Percentiles rank a stretch among this genome's conserved stretches.
Evolutionary conservation across 1,140 invertebrate species (phyloP).

Genomic region (Daktulosphaira vitifoliae): DNA sequence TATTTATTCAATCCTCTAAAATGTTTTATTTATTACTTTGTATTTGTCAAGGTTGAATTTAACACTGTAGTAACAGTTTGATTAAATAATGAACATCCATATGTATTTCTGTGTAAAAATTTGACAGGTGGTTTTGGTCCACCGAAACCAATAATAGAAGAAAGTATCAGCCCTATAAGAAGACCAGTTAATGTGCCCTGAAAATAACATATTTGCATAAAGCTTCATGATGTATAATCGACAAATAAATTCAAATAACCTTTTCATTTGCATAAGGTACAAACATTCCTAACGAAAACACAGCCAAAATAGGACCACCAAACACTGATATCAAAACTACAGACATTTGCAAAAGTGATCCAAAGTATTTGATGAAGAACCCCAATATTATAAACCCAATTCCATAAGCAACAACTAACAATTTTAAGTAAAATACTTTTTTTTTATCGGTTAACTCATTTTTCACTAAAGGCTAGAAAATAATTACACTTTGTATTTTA

Average conservation of each 20-base stretch:
- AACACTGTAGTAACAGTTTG: neutral
- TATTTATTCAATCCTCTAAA: neutral
- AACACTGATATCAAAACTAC: constrained; percentile 71
- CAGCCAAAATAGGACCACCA: constrained; percentile 67
- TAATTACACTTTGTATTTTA: no score
- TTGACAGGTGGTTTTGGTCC: constrained; percentile 55
- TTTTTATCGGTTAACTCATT: neutral
- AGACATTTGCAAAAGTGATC: constrained; percentile 62
- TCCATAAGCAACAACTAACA: constrained; percentile 60
- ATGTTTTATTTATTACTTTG: no score
- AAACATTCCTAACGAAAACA: constrained; percentile 72
- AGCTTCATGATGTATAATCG: neutral
- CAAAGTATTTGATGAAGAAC: constrained; percentile 62
- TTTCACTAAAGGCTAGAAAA: constrained; percentile 24
- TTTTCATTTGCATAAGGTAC: constrained; percentile 53
- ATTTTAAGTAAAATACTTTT: constrained; percentile 46
- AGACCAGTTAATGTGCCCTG: constrained; percentile 61
- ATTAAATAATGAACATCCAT: constrained; percentile 30
- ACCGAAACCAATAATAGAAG: constrained; percentile 80
- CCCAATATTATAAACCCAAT: constrained; percentile 59
- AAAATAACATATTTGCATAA: constrained; percentile 31
- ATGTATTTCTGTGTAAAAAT: constrained; percentile 27
- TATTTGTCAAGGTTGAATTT: no score
- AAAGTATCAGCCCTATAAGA: constrained; percentile 55
- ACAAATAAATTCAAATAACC: constrained; percentile 37